phyloP scores from a whole-genome alignment of 1,140 invertebrate species.

The Meloidogyne exigua region DNA sequence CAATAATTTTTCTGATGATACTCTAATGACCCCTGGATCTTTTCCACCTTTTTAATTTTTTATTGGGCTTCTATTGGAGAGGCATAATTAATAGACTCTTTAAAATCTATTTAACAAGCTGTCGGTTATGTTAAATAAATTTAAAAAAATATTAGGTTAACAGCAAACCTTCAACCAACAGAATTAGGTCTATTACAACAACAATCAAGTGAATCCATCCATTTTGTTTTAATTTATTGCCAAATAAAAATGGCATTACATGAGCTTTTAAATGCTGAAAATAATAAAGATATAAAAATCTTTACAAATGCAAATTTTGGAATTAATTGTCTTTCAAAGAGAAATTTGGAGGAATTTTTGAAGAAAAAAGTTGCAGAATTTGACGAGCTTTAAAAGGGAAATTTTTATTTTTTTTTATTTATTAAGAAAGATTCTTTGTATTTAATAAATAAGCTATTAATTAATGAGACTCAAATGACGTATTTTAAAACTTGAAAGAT shows the following conservation, averaged over 20 bases:
- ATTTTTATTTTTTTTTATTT: neutral
- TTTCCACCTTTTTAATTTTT: too few relatives aligned
- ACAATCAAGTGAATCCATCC: conserved; percentile 1
- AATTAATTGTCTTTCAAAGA: conserved; percentile 16
- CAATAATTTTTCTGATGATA: too few relatives aligned
- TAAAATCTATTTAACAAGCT: too few relatives aligned
- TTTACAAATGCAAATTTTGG: conserved; percentile 22
- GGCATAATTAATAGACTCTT: too few relatives aligned
- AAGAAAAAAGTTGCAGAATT: conserved; percentile 15
- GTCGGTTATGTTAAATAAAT: too few relatives aligned
- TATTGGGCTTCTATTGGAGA: too few relatives aligned
- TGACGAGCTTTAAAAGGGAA: neutral
- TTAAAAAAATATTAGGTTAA: conserved; percentile 8
- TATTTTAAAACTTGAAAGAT: too few relatives aligned
- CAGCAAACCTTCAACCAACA: conserved; percentile 18
- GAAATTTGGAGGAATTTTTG: conserved; percentile 26
- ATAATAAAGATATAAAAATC: neutral
- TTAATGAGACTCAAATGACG: too few relatives aligned
- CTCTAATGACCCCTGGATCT: too few relatives aligned
- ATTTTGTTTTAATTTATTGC: conserved; percentile 6
- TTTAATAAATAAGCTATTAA: too few relatives aligned
- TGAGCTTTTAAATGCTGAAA: neutral
- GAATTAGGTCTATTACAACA: conserved; percentile 14
- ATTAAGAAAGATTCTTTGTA: neutral
- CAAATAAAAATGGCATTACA: conserved; percentile 4